Conservation (phyloP, 2,888 invertebrate genomes). For the Cyclophora albipunctata region DNA sequence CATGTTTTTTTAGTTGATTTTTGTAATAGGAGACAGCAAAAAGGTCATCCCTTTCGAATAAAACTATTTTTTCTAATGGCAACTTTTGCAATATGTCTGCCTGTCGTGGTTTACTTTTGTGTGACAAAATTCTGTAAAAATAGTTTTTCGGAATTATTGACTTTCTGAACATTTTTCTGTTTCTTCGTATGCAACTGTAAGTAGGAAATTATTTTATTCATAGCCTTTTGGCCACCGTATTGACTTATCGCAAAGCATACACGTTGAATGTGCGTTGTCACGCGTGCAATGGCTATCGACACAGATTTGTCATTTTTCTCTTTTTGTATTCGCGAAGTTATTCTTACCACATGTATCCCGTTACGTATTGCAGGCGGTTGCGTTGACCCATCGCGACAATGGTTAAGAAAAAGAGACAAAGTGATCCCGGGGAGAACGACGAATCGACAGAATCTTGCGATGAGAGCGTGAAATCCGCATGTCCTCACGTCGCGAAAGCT, state of each 20-base stretch:
- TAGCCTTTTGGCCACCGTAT: slow-evolving; percentile 21
- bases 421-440: slow-evolving; percentile 78
- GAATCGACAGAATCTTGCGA: slow-evolving; percentile 84
- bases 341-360: slow-evolving; percentile 70
- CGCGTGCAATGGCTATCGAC: slow-evolving; percentile 73
- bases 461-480: slow-evolving; percentile 78
- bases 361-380: slow-evolving; percentile 66
- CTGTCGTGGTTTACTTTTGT: slow-evolving; percentile 56
- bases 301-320: slow-evolving; percentile 72
- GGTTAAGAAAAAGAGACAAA: slow-evolving; percentile 85
- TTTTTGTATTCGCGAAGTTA: slow-evolving; percentile 68
- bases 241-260: slow-evolving; percentile 17
- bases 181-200: slow-evolving; percentile 60
- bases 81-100: slow-evolving; percentile 65
- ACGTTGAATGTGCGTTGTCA: slow-evolving; percentile 69
- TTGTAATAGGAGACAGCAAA: neutral
- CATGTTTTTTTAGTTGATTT: slow-evolving; percentile 12
- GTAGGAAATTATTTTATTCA: slow-evolving; percentile 36
- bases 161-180: slow-evolving; percentile 32
- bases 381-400: slow-evolving; percentile 66
- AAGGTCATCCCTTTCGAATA: neutral
- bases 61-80: slow-evolving; percentile 32
- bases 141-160: slow-evolving; percentile 33
- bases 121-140: slow-evolving; percentile 54
- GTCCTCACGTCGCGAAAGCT: slow-evolving; percentile 81